phyloP scores from a whole-genome alignment of 1,140 invertebrate genomes.

The Drosophila kikkawai region DNA sequence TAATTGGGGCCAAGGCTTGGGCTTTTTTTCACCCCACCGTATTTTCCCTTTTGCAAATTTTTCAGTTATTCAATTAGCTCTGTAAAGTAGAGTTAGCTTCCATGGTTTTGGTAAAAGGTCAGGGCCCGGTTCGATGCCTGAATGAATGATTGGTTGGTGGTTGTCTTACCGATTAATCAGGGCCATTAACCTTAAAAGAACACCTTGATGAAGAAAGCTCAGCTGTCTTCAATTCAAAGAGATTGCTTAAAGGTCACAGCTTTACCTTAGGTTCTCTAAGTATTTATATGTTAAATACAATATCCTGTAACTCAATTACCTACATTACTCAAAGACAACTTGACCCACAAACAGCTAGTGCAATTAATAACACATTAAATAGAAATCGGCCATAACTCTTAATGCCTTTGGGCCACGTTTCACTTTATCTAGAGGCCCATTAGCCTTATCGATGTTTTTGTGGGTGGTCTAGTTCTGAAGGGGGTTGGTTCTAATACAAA shows the following conservation, averaged over 20 bases:
- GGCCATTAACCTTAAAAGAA: constrained; percentile 1
- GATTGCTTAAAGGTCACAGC: neutral
- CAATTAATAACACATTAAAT: constrained; percentile 38
- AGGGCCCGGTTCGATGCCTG: constrained; percentile 8
- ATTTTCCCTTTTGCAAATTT: constrained; percentile 20
- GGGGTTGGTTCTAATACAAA: constrained; percentile 37
- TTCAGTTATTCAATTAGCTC: constrained; percentile 63
- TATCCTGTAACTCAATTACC: constrained; percentile 1
- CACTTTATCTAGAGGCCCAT: constrained; percentile 34
- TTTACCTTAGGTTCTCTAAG: neutral
- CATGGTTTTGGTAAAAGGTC: constrained; percentile 17
- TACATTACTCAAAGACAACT: constrained; percentile 5
- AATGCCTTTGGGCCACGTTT: constrained; percentile 14
- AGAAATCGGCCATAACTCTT: constrained; percentile 20
- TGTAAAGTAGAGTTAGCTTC: constrained; percentile 13
- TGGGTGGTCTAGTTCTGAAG: constrained; percentile 28
- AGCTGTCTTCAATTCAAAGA: neutral
- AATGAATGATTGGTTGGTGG: constrained; percentile 10
- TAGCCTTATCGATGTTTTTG: constrained; percentile 47
- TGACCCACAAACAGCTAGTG: neutral
- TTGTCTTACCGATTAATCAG: constrained; percentile 20
- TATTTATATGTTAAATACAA: neutral
- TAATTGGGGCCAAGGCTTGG: constrained; percentile 65
- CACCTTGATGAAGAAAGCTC: neutral
- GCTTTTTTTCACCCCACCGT: constrained; percentile 1